Conservation (phyloP, 2,888 invertebrate species). For the Coenonympha arcania region DNA sequence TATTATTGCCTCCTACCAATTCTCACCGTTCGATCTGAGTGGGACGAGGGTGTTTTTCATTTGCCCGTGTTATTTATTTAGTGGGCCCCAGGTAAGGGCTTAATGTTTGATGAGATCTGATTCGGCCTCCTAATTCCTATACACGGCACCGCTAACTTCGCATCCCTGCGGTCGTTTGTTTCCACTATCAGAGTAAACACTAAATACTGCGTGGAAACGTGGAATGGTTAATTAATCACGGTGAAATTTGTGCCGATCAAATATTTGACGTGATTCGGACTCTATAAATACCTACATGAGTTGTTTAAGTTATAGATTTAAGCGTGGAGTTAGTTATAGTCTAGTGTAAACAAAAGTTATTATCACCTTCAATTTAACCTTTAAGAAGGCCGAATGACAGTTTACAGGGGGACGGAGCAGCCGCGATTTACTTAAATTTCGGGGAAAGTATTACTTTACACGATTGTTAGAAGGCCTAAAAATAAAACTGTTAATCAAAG, state of each 20-base stretch:
- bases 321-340: no score
- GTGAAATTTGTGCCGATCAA: not conserved
- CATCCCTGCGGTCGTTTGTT: slow-evolving; percentile 36
- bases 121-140: slow-evolving; percentile 59
- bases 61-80: slow-evolving; percentile 67
- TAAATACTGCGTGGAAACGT: slow-evolving; percentile 16
- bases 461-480: no score
- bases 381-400: no score
- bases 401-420: no score
- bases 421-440: no score
- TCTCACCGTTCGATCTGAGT: slow-evolving; percentile 56
- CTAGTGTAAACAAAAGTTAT: no score
- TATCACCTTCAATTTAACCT: no score
- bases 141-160: slow-evolving; percentile 45
- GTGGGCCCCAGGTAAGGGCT: slow-evolving; percentile 58
- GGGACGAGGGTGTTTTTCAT: slow-evolving; percentile 68
- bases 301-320: not conserved
- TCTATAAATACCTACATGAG: not conserved
- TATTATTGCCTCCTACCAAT: slow-evolving; percentile 66
- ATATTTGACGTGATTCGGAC: slow-evolving; percentile 1
- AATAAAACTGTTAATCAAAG: no score
- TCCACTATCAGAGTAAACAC: slow-evolving; percentile 14
- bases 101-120: slow-evolving; percentile 70
- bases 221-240: slow-evolving; percentile 13
- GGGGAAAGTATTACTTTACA: no score